phyloP scores from a whole-genome alignment of 2,888 invertebrate genomes.

The Apamea epomidion region DNA sequence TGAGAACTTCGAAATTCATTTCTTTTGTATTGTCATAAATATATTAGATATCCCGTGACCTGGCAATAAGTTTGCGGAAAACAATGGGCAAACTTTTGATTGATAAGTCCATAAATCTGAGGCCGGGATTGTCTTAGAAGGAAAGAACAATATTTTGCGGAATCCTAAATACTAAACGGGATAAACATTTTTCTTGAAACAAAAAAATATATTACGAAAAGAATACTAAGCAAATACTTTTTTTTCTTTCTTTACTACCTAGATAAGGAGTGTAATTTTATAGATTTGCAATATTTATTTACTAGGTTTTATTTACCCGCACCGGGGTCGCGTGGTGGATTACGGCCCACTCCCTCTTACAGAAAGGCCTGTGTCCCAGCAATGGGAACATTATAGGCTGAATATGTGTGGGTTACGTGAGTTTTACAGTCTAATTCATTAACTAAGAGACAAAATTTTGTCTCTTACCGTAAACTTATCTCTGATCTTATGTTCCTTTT shows the following conservation, averaged over 20 bases:
- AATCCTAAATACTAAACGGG: constrained; percentile 26
- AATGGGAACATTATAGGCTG: background rate
- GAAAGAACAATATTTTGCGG: constrained; percentile 44
- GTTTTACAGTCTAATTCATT: too few relatives aligned
- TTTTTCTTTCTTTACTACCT: background rate
- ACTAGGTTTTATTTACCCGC: background rate
- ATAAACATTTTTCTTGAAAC: constrained; percentile 23
- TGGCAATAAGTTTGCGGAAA: constrained; percentile 65
- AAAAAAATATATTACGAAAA: background rate
- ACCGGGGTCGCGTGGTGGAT: background rate
- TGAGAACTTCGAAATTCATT: constrained; percentile 51
- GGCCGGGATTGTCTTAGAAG: constrained; percentile 41
- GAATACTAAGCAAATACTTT: background rate
- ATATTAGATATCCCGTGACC: constrained; percentile 52
- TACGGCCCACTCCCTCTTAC: background rate
- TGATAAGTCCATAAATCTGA: constrained; percentile 73
- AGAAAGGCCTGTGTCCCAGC: background rate
- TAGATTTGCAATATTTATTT: background rate
- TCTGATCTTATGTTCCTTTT: background rate
- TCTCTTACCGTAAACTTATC: background rate
- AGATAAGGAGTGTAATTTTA: background rate
- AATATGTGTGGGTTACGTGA: too few relatives aligned
- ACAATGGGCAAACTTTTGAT: constrained; percentile 75
- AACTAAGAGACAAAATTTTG: background rate
- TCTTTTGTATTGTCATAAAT: constrained; percentile 55